These are phyloP conservation scores for Phylloscopus whistleri DNA, from an alignment of 2,113 vertebrate species.

Conservation along the genomic window DNA sequence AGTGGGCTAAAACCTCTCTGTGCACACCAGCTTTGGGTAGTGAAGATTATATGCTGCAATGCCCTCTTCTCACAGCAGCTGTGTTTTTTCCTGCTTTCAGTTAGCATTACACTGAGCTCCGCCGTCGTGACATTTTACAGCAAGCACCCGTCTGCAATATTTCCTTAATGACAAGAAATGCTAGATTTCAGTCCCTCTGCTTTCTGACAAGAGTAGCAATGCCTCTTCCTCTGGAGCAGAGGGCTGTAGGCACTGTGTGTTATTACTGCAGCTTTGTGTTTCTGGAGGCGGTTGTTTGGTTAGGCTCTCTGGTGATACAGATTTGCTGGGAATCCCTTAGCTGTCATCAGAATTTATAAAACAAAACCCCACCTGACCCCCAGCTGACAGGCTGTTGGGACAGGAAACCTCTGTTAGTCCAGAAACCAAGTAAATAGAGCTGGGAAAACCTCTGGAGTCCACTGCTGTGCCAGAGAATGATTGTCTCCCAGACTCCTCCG, in stretches of 20 bases:
- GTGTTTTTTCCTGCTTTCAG: not conserved
- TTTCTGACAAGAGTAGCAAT: not conserved
- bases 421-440: slow-evolving; percentile 19
- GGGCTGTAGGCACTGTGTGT: not conserved
- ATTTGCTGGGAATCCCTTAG: slow-evolving; percentile 10
- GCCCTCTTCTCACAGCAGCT: not conserved
- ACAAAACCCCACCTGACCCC: not conserved
- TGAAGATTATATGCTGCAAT: not conserved
- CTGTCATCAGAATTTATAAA: slow-evolving; percentile 29
- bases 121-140: not conserved
- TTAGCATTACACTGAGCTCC: not conserved
- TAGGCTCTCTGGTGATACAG: not conserved
- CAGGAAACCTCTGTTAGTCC: not conserved
- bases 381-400: not conserved
- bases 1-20: not conserved
- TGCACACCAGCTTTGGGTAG: not conserved
- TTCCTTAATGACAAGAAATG: not conserved
- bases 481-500: not conserved
- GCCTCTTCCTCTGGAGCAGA: not conserved
- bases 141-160: not conserved
- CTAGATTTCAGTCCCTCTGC: not conserved
- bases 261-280: not conserved
- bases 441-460: slow-evolving; percentile 2
- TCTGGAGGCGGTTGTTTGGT: not conserved
- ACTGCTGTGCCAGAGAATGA: not conserved